Percentiles rank a stretch among this genome's conserved stretches.
Conservation (phyloP, 2,797 vertebrate genomes). For the Bovichtus variegatus region DNA sequence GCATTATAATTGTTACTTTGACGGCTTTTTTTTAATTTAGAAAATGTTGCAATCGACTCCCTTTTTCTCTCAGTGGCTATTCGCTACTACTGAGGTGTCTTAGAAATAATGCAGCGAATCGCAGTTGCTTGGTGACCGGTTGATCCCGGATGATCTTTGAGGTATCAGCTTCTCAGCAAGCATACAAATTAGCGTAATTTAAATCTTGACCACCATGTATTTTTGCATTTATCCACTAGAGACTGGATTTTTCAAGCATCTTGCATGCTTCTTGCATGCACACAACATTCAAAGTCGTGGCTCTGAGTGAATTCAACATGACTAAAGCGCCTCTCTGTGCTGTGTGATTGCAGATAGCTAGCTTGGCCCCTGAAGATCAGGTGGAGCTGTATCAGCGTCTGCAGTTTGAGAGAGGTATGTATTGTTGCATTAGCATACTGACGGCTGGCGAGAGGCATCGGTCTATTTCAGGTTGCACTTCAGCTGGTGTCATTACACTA, state of each 20-base stretch:
- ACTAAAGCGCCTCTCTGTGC: slow-evolving; percentile 11
- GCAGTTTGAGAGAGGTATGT: slow-evolving; percentile 94
- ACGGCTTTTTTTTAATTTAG: background rate
- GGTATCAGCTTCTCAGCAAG: background rate
- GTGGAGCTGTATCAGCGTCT: slow-evolving; percentile 91
- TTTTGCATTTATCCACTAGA: background rate
- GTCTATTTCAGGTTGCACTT: slow-evolving; percentile 62
- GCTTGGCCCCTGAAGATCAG: slow-evolving; percentile 88
- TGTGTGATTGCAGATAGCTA: slow-evolving; percentile 90
- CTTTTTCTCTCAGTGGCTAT: background rate
- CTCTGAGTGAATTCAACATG: background rate
- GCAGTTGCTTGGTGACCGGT: slow-evolving; percentile 16
- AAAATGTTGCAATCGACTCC: background rate
- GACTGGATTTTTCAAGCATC: background rate
- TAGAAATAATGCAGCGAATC: slow-evolving; percentile 21
- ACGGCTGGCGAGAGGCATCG: slow-evolving; percentile 13
- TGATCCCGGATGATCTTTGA: slow-evolving; percentile 4
- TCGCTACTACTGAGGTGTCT: background rate
- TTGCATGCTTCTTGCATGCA: background rate
- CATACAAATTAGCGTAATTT: background rate
- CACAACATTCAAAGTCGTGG: background rate
- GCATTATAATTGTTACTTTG: background rate
- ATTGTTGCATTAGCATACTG: slow-evolving; percentile 23
- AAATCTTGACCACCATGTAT: background rate
- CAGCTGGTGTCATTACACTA: slow-evolving; percentile 37